Percentiles rank a stretch among this genome's conserved stretches.
These are phyloP conservation scores for Serrognathus titanus DNA, from an alignment of 2,888 invertebrate genomes.

Conservation along the genomic window DNA sequence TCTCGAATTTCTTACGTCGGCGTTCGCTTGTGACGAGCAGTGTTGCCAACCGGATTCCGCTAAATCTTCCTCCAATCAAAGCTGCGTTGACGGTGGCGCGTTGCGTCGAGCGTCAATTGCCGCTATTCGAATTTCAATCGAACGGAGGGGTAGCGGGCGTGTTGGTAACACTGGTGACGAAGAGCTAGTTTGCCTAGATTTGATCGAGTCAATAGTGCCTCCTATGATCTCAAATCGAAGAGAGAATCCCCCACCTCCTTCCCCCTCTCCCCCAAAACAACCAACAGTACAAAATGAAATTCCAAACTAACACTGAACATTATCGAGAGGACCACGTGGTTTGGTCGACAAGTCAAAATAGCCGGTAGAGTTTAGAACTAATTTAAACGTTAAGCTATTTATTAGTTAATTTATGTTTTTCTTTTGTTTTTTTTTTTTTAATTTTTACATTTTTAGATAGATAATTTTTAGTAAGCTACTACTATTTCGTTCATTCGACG, in stretches of 20 bases:
- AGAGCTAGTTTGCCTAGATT: conserved; percentile 16
- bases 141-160: too few relatives aligned
- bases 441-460: background rate
- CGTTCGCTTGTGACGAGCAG: too few relatives aligned
- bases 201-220: conserved; percentile 43
- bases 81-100: too few relatives aligned
- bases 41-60: too few relatives aligned
- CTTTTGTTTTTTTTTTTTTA: conserved; percentile 19
- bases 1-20: too few relatives aligned
- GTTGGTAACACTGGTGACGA: too few relatives aligned
- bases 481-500: background rate
- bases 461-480: too few relatives aligned
- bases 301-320: conserved; percentile 25
- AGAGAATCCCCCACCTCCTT: conserved; percentile 18
- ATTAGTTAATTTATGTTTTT: conserved; percentile 40
- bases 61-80: too few relatives aligned
- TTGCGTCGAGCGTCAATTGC: too few relatives aligned
- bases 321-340: background rate
- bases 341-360: conserved; percentile 26
- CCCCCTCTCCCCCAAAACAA: conserved; percentile 22
- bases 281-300: conserved; percentile 44
- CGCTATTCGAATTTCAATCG: too few relatives aligned
- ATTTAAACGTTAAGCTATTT: conserved; percentile 30
- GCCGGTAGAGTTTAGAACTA: conserved; percentile 21
- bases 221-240: conserved; percentile 41